phyloP scores from a whole-genome alignment of 2,797 vertebrate genomes.

The Oreonectes daqikongensis region DNA sequence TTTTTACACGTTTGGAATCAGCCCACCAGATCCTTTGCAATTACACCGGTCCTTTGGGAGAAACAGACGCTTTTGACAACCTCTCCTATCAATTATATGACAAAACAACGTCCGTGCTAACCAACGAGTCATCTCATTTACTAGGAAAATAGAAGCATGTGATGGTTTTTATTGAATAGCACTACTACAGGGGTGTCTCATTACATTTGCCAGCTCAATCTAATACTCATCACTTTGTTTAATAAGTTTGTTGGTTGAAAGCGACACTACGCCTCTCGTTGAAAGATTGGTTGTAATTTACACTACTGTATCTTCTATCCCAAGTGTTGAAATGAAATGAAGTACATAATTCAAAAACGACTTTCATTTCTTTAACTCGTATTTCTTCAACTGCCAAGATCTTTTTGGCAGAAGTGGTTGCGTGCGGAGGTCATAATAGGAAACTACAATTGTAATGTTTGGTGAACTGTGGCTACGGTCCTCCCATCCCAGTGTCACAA shows the following conservation, averaged over 20 bases:
- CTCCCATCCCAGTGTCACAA: conserved; percentile 49
- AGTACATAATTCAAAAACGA: too few species aligned
- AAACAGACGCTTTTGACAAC: conserved; percentile 70
- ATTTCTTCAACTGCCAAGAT: too few species aligned
- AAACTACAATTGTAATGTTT: background rate
- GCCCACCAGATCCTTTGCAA: conserved; percentile 70
- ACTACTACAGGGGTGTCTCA: conserved; percentile 71
- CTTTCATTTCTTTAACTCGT: too few species aligned
- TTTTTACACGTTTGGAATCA: conserved; percentile 2
- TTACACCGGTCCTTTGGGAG: conserved; percentile 63
- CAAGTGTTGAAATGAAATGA: too few species aligned
- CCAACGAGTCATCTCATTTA: conserved; percentile 75
- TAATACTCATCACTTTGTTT: conserved; percentile 67
- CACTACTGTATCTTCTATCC: too few species aligned
- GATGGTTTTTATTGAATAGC: conserved; percentile 73
- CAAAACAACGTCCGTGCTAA: conserved; percentile 70
- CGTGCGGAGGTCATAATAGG: conserved; percentile 5
- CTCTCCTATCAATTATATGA: conserved; percentile 74
- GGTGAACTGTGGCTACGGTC: conserved; percentile 10
- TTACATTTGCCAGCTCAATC: conserved; percentile 73
- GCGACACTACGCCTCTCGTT: background rate
- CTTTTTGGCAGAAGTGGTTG: background rate
- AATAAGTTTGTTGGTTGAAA: too few species aligned
- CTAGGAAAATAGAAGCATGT: conserved; percentile 68
- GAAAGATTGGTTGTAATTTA: conserved; percentile 46